Base-by-base conservation (phyloP, 2,113 vertebrate genomes). In the Ornithorhynchus anatinus region DNA sequence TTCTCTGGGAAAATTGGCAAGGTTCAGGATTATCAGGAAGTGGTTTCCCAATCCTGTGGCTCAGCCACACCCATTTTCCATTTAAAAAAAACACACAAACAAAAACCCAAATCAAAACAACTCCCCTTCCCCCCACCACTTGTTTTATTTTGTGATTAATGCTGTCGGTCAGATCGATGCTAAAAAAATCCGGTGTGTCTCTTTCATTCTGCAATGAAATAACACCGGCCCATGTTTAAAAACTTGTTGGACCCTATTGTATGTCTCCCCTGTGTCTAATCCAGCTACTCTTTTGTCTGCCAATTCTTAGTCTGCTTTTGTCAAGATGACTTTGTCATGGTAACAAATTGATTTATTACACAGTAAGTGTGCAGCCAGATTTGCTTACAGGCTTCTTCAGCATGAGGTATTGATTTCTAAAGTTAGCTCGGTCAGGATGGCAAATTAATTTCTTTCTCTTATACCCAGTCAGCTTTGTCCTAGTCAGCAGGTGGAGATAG, bases 141-240 rank as follows among this genome's bases (percentile, higher is more conserved):
- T 5, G 6, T 23, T 32, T 10, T 13, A 7, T 54, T 59, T 5
- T 23, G n/a, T 79, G 22, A 40, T 56, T 45, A 47, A 29, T 65
- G 20, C 54, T 64, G 12, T 69, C n/a, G 17, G 13, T 67, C 39
- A 57, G 38, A 77, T 19, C 59, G 51, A 44, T 70, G 22, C 32
- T 53, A n/a, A 58, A 51, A 33, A 61, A 69, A 16, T 62, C n/a
- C 31, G 4, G 25, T 17, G 62, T 86, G 76, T 80, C 72, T 72
- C 40, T 65, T 77, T 52, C 62, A 1, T 78, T 85, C 65, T 38
- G 20, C 32, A 52, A 40, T 79, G 79, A 76, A 68, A 59, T 86
- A 35, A 77, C 72, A 75, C 13, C 59, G 67, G 23, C 48, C 78
- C 50, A 0, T 58, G 35, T 69, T 84, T 38, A 66, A 69, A 44